A percentile compares a stretch with the other conserved stretches of the same genome.
Evolutionary conservation across 2,888 invertebrate species (phyloP).

Genomic region (Polydrusus tereticollis): DNA sequence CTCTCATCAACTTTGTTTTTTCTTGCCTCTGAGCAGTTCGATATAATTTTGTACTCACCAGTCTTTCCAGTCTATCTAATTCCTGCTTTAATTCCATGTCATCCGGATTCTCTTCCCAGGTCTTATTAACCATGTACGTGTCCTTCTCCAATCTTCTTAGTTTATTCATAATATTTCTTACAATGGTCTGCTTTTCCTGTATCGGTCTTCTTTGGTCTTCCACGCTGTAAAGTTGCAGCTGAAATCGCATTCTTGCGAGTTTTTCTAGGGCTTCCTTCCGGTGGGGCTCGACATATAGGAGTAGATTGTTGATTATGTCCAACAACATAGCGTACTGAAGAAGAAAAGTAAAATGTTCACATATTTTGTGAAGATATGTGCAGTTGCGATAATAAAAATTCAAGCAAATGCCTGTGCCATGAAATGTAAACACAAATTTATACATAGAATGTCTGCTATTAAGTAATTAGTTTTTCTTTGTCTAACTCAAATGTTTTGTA

Average conservation of each 20-base stretch:
- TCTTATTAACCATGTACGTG: conserved; percentile 87
- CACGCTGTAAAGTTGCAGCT: conserved; percentile 90
- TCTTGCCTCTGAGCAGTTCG: background rate
- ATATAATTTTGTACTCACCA: conserved; percentile 66
- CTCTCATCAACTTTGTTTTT: too few species aligned
- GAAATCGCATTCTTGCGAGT: conserved; percentile 93
- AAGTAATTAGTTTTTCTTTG: too few species aligned
- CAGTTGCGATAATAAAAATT: too few species aligned
- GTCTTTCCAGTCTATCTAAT: conserved; percentile 78
- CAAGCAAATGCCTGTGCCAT: too few species aligned
- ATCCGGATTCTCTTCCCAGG: conserved; percentile 78
- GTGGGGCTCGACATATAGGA: conserved; percentile 96
- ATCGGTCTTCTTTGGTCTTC: conserved; percentile 94
- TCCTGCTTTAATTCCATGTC: conserved; percentile 75
- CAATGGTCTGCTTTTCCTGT: conserved; percentile 89
- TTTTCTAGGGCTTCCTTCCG: conserved; percentile 91
- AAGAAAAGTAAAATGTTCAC: background rate
- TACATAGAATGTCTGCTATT: too few species aligned
- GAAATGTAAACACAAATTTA: too few species aligned
- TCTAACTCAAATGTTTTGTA: too few species aligned
- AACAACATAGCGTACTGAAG: conserved; percentile 93
- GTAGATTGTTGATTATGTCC: conserved; percentile 97
- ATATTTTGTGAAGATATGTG: background rate
- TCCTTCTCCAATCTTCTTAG: conserved; percentile 90
- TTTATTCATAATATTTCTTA: conserved; percentile 82